Conservation (phyloP, 2,888 invertebrate genomes). For the Yponomeuta evonymella region DNA sequence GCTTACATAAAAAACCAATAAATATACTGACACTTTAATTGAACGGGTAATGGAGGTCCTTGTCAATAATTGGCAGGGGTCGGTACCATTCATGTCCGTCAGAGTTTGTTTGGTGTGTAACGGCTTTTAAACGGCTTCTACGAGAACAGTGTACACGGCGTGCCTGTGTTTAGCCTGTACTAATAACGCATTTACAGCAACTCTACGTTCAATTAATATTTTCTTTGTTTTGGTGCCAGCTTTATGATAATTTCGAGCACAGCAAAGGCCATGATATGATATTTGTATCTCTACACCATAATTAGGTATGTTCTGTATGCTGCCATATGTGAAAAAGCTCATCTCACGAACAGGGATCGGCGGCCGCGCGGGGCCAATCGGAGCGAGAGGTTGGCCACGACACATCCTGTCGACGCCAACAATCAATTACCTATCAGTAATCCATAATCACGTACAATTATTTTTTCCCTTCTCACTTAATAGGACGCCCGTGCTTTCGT, state of each 20-base stretch:
- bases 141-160: slow-evolving; percentile 2
- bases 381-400: slow-evolving; percentile 26
- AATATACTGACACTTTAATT: neutral
- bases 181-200: neutral
- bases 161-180: neutral
- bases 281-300: neutral
- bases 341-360: neutral
- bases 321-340: neutral
- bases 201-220: neutral
- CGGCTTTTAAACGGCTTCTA: slow-evolving; percentile 10
- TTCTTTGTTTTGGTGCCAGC: neutral
- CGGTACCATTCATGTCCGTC: slow-evolving; percentile 11
- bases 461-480: slow-evolving; percentile 58
- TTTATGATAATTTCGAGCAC: neutral
- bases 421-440: slow-evolving; percentile 58
- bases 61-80: slow-evolving; percentile 9
- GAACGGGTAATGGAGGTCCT: slow-evolving; percentile 7
- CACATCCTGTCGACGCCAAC: slow-evolving; percentile 45
- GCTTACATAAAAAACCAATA: neutral
- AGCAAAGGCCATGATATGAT: neutral
- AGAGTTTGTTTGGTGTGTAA: slow-evolving; percentile 5
- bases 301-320: neutral
- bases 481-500: slow-evolving; percentile 56
- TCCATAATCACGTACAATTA: slow-evolving; percentile 68
- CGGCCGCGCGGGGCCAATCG: neutral